These are phyloP conservation scores for Herpailurus yagouaroundi DNA, from an alignment of 2,113 vertebrate species.

Conservation along the genomic window DNA sequence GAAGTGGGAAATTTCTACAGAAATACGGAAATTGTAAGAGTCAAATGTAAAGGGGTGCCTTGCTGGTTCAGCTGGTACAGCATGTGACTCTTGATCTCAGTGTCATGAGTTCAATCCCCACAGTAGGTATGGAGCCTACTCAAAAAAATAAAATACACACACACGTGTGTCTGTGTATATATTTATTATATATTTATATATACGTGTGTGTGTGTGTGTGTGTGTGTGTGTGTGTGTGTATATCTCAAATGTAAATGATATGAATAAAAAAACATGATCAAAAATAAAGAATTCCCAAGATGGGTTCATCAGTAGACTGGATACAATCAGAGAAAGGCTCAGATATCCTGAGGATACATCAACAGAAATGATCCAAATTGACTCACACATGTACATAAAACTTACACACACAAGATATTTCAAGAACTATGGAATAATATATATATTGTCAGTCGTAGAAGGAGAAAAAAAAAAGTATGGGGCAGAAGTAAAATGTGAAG, in stretches of 20 bases:
- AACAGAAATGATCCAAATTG: neutral
- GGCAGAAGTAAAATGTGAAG: slow-evolving; percentile 9
- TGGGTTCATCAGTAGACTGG: neutral
- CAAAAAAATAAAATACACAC: no score
- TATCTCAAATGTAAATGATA: neutral
- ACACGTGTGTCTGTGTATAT: no score
- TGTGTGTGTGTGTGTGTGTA: no score
- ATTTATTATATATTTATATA: no score
- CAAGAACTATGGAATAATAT: neutral
- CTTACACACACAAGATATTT: neutral
- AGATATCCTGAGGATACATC: neutral
- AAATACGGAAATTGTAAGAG: neutral
- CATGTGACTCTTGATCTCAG: no score
- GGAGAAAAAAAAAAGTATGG: neutral
- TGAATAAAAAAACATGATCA: neutral
- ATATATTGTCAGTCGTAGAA: neutral
- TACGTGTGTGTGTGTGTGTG: no score
- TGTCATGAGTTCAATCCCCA: no score
- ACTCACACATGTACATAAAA: neutral
- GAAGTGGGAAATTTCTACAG: neutral
- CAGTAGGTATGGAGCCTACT: no score
- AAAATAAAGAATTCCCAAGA: neutral
- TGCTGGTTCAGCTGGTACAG: no score
- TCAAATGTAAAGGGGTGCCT: neutral
- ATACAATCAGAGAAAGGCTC: neutral